phyloP scores from a whole-genome alignment of 2,797 vertebrate species.

The Staurois parvus region DNA sequence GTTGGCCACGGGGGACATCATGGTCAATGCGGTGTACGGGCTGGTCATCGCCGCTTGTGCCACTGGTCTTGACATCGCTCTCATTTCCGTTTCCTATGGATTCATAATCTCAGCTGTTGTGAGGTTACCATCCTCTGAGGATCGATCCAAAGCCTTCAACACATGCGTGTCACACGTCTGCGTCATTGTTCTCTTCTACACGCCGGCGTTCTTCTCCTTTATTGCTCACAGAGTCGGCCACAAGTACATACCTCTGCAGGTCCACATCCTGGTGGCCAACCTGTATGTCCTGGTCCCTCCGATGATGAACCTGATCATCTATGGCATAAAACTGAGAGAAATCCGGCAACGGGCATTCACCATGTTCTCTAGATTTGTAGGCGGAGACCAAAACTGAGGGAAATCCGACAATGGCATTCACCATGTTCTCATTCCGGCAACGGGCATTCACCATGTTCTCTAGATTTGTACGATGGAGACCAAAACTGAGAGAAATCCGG shows the following conservation, averaged over 20 bases:
- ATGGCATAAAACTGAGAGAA: constrained; percentile 68
- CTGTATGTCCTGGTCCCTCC: constrained; percentile 66
- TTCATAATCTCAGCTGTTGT: constrained; percentile 72
- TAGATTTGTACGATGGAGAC: too few relatives aligned
- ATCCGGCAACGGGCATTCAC: too few relatives aligned
- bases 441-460: too few relatives aligned
- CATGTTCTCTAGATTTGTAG: too few relatives aligned
- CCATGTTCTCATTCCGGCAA: too few relatives aligned
- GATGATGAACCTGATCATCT: constrained; percentile 67
- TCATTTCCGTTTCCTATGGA: constrained; percentile 72
- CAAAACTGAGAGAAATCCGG: too few relatives aligned
- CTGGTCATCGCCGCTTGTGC: constrained; percentile 63
- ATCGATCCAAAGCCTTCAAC: constrained; percentile 70
- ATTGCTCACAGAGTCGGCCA: constrained; percentile 64
- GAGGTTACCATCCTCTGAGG: constrained; percentile 59
- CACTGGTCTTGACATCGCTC: constrained; percentile 62
- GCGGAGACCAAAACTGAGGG: too few relatives aligned
- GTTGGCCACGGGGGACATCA: too few relatives aligned
- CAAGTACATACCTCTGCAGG: constrained; percentile 8
- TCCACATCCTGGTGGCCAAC: constrained; percentile 60
- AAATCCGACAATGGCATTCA: constrained; percentile 45
- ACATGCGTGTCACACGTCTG: constrained; percentile 64
- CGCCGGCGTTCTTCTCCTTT: constrained; percentile 65
- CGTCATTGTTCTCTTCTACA: constrained; percentile 63
- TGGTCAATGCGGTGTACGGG: constrained; percentile 75